These are phyloP conservation scores for Ornithorhynchus anatinus DNA, from an alignment of 2,113 vertebrate genomes.

Conservation along the genomic window DNA sequence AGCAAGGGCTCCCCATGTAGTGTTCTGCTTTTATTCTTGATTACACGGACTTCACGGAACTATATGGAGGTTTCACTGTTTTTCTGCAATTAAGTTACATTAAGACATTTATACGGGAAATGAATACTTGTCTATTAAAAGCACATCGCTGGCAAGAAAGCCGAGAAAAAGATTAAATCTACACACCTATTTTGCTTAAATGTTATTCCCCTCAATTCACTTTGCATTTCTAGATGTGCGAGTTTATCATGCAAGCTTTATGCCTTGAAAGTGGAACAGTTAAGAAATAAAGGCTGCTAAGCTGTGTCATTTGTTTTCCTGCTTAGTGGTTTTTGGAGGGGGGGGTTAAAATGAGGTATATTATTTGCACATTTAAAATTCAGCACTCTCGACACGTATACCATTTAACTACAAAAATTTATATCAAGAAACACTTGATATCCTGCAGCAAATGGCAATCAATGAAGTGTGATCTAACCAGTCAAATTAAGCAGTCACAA, in stretches of 20 bases:
- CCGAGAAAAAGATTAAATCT: too few relatives aligned
- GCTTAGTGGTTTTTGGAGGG: neutral
- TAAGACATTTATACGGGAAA: too few relatives aligned
- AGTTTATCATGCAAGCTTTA: constrained; percentile 38
- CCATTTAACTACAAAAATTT: constrained; percentile 13
- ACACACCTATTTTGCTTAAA: too few relatives aligned
- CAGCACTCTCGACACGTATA: constrained; percentile 2
- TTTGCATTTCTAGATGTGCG: constrained; percentile 4
- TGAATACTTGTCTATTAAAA: too few relatives aligned
- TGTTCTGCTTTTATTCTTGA: constrained; percentile 20
- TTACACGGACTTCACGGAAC: neutral
- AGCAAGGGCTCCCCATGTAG: constrained; percentile 29
- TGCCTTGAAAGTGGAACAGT: constrained; percentile 10
- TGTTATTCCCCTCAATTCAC: constrained; percentile 40
- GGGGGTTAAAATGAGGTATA: constrained; percentile 11
- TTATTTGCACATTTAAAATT: constrained; percentile 4
- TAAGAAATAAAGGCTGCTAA: neutral
- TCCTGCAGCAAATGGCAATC: constrained; percentile 51
- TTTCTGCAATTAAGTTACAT: neutral
- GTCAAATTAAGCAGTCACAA: constrained; percentile 62
- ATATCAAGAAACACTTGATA: neutral
- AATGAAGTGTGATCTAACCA: constrained; percentile 59
- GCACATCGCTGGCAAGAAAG: too few relatives aligned
- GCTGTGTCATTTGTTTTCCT: neutral
- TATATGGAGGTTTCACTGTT: neutral